A percentile compares a stretch with the other conserved stretches of the same genome.
These are phyloP conservation scores for Baccha elongata DNA, from an alignment of 2,888 invertebrate genomes.

Conservation along the genomic window DNA sequence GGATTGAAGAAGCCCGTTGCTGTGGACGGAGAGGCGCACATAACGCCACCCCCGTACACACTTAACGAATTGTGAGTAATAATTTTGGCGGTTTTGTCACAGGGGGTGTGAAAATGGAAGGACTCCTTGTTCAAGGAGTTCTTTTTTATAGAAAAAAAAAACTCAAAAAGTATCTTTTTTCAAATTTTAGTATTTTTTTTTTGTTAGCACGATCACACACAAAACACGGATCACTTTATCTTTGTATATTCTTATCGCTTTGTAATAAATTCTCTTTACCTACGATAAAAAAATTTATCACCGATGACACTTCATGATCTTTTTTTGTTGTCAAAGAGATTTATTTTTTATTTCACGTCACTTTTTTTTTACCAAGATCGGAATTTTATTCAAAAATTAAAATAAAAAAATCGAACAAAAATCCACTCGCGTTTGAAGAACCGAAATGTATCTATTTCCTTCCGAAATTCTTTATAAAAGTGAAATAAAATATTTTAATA, in stretches of 20 bases:
- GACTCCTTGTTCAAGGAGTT: constrained; percentile 59
- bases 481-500: constrained; percentile 49
- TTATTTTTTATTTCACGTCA: constrained; percentile 68
- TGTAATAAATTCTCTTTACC: constrained; percentile 22
- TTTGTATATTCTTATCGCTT: constrained; percentile 11
- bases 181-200: constrained; percentile 24
- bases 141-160: constrained; percentile 11
- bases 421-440: constrained; percentile 41
- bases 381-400: constrained; percentile 20
- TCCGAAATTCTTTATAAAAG: constrained; percentile 47
- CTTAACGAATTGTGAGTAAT: constrained; percentile 83
- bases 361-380: constrained; percentile 56
- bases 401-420: constrained; percentile 32
- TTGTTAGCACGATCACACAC: constrained; percentile 52
- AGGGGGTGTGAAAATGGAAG: constrained; percentile 28
- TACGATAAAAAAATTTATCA: background rate
- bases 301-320: constrained; percentile 62
- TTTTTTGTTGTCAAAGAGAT: constrained; percentile 64
- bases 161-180: constrained; percentile 13
- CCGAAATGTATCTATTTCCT: constrained; percentile 32
- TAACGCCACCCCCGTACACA: constrained; percentile 83
- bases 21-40: constrained; percentile 83
- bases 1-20: constrained; percentile 83
- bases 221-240: constrained; percentile 65
- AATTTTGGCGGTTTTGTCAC: constrained; percentile 82